These are phyloP conservation scores for Muschampia plurimacula DNA, from an alignment of 2,888 invertebrate species.

Conservation along the genomic window DNA sequence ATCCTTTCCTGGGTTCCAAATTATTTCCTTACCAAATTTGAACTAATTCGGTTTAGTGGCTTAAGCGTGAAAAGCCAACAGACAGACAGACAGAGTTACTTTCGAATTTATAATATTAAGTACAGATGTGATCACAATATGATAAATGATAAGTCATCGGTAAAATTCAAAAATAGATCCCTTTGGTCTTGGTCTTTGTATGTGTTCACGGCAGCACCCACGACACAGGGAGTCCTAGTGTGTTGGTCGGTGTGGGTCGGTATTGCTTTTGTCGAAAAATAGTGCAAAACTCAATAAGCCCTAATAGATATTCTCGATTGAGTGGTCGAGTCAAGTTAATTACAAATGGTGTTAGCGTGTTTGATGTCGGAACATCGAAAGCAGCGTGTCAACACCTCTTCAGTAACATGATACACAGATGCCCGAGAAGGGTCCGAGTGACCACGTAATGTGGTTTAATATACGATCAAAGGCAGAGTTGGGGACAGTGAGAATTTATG, in stretches of 20 bases:
- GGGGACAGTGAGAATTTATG: slow-evolving; percentile 43
- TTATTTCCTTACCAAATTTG: no score
- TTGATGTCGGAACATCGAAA: slow-evolving; percentile 66
- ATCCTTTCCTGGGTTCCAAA: no score
- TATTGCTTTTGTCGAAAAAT: neutral
- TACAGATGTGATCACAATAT: no score
- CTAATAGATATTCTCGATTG: slow-evolving; percentile 59
- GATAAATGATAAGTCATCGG: no score
- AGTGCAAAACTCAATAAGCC: slow-evolving; percentile 43
- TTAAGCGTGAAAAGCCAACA: no score
- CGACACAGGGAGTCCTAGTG: no score
- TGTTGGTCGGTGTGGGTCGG: neutral
- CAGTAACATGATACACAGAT: slow-evolving; percentile 72
- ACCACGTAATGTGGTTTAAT: slow-evolving; percentile 68
- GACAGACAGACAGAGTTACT: no score
- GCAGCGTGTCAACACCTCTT: slow-evolving; percentile 71
- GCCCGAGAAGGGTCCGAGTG: slow-evolving; percentile 66
- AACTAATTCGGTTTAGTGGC: no score
- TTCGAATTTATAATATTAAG: no score
- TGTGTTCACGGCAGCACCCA: no score
- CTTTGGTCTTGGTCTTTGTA: no score
- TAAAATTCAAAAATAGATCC: no score
- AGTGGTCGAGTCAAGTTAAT: slow-evolving; percentile 64
- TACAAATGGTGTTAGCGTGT: slow-evolving; percentile 62
- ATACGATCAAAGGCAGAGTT: slow-evolving; percentile 50